phyloP scores from a whole-genome alignment of 2,888 invertebrate genomes.

The Pherbina coryleti region DNA sequence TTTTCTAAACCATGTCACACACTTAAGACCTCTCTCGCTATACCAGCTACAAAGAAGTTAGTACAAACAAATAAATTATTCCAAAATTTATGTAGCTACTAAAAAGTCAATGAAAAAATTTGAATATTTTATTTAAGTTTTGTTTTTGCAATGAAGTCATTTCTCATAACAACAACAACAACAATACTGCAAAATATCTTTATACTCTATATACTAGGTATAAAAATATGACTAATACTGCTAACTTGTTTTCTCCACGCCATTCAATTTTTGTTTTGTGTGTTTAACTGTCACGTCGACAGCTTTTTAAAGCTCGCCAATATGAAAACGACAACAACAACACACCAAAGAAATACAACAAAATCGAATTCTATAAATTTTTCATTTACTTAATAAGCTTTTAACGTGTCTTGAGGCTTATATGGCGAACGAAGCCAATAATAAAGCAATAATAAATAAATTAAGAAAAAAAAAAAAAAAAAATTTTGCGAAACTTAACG shows the following conservation, averaged over 20 bases:
- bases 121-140: neutral
- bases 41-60: too few relatives aligned
- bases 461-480: neutral
- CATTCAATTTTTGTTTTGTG: neutral
- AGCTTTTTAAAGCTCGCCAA: too few relatives aligned
- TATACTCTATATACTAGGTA: too few relatives aligned
- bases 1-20: too few relatives aligned
- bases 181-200: too few relatives aligned
- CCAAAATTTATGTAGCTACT: too few relatives aligned
- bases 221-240: too few relatives aligned
- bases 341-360: neutral
- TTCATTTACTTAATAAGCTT: constrained; percentile 2
- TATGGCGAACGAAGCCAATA: neutral
- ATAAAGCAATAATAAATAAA: neutral
- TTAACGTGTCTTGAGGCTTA: neutral
- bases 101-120: neutral
- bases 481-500: neutral
- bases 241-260: neutral
- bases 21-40: too few relatives aligned
- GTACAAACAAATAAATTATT: too few relatives aligned
- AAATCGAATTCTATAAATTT: constrained; percentile 9
- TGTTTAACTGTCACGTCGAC: constrained; percentile 4
- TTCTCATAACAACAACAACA: too few relatives aligned
- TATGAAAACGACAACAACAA: neutral
- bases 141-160: neutral